These are phyloP conservation scores for Melitaea athalia DNA, from an alignment of 2,888 invertebrate genomes.

Conservation along the genomic window DNA sequence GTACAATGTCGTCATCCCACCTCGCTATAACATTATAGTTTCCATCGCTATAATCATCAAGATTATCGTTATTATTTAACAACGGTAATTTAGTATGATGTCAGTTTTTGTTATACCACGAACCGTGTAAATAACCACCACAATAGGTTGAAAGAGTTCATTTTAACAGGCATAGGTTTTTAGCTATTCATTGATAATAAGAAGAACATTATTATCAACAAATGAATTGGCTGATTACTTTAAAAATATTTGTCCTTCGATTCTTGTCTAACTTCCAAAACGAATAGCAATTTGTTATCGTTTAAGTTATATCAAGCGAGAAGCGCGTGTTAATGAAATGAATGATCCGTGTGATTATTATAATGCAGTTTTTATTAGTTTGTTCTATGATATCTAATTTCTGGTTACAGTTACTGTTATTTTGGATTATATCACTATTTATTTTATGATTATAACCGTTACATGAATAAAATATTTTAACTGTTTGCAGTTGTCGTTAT, in stretches of 20 bases:
- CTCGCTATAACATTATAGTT: conserved; percentile 11
- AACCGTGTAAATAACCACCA: conserved; percentile 17
- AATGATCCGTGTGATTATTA: conserved; percentile 18
- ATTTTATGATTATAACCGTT: not conserved
- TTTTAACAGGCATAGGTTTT: not conserved
- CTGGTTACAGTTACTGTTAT: conserved; percentile 1
- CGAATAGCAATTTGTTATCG: conserved; percentile 26
- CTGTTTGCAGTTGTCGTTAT: not conserved
- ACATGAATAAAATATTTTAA: conserved; percentile 1
- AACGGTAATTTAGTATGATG: conserved; percentile 25
- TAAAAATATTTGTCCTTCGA: conserved; percentile 25
- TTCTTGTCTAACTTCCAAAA: conserved; percentile 23
- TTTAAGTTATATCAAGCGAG: conserved; percentile 24
- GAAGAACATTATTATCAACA: not conserved
- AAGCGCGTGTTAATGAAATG: conserved; percentile 29
- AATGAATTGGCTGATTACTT: not conserved
- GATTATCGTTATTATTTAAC: conserved; percentile 20
- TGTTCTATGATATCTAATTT: conserved; percentile 13
- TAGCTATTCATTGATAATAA: not conserved
- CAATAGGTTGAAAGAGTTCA: not conserved
- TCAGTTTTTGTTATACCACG: conserved; percentile 21
- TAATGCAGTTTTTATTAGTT: conserved; percentile 27
- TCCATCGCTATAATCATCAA: conserved; percentile 22
- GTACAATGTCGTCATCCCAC: conserved; percentile 31
- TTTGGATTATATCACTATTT: not conserved